phyloP scores from a whole-genome alignment of 2,888 invertebrate species.

The Leuctra nigra region DNA sequence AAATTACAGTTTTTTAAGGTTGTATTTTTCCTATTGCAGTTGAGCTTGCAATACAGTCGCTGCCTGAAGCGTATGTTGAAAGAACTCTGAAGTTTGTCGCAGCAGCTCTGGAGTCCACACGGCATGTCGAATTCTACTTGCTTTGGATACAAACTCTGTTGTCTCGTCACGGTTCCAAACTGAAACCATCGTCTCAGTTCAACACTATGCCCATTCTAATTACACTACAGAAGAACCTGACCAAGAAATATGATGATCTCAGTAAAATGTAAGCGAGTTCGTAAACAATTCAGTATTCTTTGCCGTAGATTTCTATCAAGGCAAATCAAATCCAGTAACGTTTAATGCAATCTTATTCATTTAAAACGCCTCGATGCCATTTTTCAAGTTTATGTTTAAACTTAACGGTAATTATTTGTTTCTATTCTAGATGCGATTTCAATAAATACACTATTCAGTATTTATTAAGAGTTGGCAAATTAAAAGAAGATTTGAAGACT shows the following conservation, averaged over 20 bases:
- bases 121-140: conserved; percentile 85
- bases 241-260: conserved; percentile 70
- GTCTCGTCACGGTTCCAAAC: conserved; percentile 49
- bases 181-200: conserved; percentile 37
- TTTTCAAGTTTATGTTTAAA: too few species aligned
- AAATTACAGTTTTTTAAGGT: not conserved
- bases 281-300: not conserved
- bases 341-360: not conserved
- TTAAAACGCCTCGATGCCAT: not conserved
- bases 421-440: conserved; percentile 70
- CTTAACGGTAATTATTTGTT: conserved; percentile 20
- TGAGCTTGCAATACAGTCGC: conserved; percentile 57
- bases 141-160: conserved; percentile 69
- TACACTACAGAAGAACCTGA: conserved; percentile 70
- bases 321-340: not conserved
- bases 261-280: conserved; percentile 68
- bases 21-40: conserved; percentile 52
- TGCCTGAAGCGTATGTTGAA: conserved; percentile 71
- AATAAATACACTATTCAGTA: conserved; percentile 79
- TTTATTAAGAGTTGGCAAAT: conserved; percentile 49
- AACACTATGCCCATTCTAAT: conserved; percentile 58
- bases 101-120: conserved; percentile 63
- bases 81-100: conserved; percentile 66
- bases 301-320: too few species aligned
- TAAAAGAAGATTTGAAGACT: conserved; percentile 38